Conservation (phyloP, 2,113 vertebrate species). For the Electrona antarctica region DNA sequence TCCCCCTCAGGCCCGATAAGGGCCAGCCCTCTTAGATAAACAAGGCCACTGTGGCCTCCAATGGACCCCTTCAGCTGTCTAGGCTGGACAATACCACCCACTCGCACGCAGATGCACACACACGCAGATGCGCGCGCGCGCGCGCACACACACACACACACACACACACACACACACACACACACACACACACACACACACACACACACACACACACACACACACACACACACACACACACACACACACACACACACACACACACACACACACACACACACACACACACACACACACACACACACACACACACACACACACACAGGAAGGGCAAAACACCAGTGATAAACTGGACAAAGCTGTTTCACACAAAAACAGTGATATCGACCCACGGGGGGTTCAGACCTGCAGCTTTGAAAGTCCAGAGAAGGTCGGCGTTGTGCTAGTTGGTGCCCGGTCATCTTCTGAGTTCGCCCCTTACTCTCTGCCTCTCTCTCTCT, state of each 20-base stretch:
- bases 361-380: conserved; percentile 66
- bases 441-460: conserved; percentile 22
- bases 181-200: conserved; percentile 6
- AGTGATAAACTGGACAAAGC: conserved; percentile 69
- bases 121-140: too few species aligned
- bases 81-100: conserved; percentile 53
- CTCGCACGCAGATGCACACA: conserved; percentile 34
- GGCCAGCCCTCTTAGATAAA: conserved; percentile 74
- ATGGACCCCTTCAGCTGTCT: conserved; percentile 68
- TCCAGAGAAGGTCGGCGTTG: conserved; percentile 44
- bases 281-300: conserved; percentile 9
- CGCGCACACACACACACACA: conserved; percentile 37
- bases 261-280: conserved; percentile 33
- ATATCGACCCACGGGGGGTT: conserved; percentile 63
- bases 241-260: conserved; percentile 12
- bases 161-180: conserved; percentile 14
- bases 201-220: conserved; percentile 34
- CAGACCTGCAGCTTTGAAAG: conserved; percentile 58
- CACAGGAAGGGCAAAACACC: conserved; percentile 46
- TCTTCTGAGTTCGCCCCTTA: conserved; percentile 34
- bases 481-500: background rate
- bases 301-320: conserved; percentile 20
- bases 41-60: conserved; percentile 71
- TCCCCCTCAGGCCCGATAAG: conserved; percentile 69
- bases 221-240: conserved; percentile 18